A percentile compares a stretch with the other conserved stretches of the same genome.
Conservation (phyloP, 2,797 vertebrate species). For the Ara ararauna region DNA sequence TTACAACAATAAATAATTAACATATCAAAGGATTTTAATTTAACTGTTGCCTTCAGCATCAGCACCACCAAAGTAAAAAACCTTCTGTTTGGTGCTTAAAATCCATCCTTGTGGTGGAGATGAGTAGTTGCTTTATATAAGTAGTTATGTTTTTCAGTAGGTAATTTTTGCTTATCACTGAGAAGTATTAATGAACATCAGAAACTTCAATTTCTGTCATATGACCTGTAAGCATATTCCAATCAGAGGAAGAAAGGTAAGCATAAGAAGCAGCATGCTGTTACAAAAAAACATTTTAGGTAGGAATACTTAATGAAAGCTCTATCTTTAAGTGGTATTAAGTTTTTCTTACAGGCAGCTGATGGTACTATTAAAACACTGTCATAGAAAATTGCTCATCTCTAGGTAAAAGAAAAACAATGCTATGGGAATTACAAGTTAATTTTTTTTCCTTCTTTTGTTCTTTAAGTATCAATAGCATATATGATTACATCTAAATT, state of each 20-base stretch:
- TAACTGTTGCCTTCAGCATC: conserved; percentile 71
- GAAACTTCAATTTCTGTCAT: conserved; percentile 35
- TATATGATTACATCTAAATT: not conserved
- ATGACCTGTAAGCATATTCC: not conserved
- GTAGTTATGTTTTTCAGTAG: conserved; percentile 33
- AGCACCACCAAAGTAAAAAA: conserved; percentile 50
- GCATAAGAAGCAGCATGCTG: not conserved
- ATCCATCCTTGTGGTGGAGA: conserved; percentile 24
- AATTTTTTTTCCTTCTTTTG: not conserved
- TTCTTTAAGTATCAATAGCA: not conserved
- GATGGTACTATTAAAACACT: not conserved
- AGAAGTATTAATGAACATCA: conserved; percentile 57
- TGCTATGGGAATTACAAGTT: not conserved
- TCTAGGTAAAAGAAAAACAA: not conserved
- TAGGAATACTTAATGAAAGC: not conserved
- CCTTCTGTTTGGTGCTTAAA: conserved; percentile 46
- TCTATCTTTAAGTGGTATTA: not conserved
- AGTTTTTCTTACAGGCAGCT: not conserved
- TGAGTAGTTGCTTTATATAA: conserved; percentile 25
- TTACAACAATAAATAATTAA: conserved; percentile 82
- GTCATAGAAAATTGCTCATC: not conserved
- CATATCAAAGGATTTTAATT: conserved; percentile 78
- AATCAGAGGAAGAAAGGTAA: not conserved
- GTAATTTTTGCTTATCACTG: conserved; percentile 60
- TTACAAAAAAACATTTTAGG: not conserved